Evolutionary conservation across 1,140 invertebrate species (phyloP), one percentile per base, ranked within the genome.

Genomic region (Lucilia cuprina): DNA sequence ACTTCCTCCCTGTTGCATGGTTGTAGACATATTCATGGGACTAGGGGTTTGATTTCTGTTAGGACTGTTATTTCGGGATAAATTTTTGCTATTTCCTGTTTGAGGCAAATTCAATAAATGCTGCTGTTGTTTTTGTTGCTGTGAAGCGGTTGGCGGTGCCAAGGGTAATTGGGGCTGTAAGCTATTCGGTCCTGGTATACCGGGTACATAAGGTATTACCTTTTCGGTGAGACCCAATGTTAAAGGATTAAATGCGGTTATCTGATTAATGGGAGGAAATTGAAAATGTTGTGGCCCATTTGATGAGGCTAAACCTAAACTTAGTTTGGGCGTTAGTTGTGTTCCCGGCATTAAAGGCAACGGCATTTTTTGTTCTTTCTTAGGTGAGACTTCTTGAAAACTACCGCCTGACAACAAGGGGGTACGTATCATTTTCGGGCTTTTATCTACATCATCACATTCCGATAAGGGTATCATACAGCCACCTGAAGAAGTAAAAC

Each of bases 101-200:
- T 60, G 65, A 9, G 65, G 65, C 65, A 70, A 70, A 70, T n/a
- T 70, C 10, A 70, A 60, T 7, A 60, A 12, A 70, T 70, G 80
- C 14, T 49, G 74, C n/a, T 87, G 65, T 25, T 88, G 87, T 49
- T 88, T 87, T 8, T 87, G 86, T 47, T 88, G 87, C 50, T 88
- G 89, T 8, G 87, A 86, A 55, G 87, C 87, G 4, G 77, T 47
- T 4, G 25, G 74, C 77, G 88, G 87, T 3, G 85, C 87, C 75
- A 86, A 35, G 0, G 86, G 89, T 82, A 92, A 85, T 85, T 91
- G 92, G 10, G 92, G 88, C 65, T 92, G 91, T 5, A 93, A 88
- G 14, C 93, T 94, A 85, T 95, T 94, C 1, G 96, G 96, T 50
- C 96, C 96, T 0, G 96, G 96, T 89, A 97, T 97, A 13, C 96